Evolutionary conservation across 2,797 vertebrate genomes (phyloP), one percentile per base, ranked within the genome.

Genomic region (Phaenicophaeus curvirostris): DNA sequence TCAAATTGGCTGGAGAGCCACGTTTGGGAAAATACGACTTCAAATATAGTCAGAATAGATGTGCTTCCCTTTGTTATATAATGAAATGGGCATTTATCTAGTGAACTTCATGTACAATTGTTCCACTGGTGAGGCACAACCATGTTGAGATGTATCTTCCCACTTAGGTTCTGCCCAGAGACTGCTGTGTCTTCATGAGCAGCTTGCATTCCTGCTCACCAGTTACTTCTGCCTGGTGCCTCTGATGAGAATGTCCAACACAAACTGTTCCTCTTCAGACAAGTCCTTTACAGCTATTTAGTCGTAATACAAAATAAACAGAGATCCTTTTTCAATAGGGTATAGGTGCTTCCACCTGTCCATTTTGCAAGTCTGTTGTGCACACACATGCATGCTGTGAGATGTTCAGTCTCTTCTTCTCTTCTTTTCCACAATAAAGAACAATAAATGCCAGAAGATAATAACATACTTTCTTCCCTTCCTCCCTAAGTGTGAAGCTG

Each of bases 231-330:
- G 31, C 24, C 16, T 62, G 35, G 13, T 79, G 6, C 5, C 8
- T 20, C 13, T 11, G 1, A 37, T 9, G 69, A 16, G 17, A 42
- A 15, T 13, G n/a, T 58, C 28, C 0, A 0, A 65, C 8, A 24
- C 0, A 2, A 78, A 39, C 4, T 65, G 12, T 17, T 75, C 23
- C 20, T 65, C 23, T 46, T 3, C 37, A 19, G 46, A 24, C 2
- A 73, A 61, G 11, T 57, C 9, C 2, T 48, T 85, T 50, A 8
- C 31, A 66, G 35, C 69, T 89, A 71, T 82, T 85, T 61, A 73
- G 9, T 21, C 84, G 16, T 67, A 77, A 53, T 15, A 66, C 2
- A 77, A 81, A 92, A 79, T 35, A 61, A 80, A 58, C 3, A 46
- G n/a, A n/a, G 2, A 18, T 86, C 21, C n/a, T 54, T 42, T 80